phyloP scores from a whole-genome alignment of 2,113 vertebrate species.

The Ascaphus truei region DNA sequence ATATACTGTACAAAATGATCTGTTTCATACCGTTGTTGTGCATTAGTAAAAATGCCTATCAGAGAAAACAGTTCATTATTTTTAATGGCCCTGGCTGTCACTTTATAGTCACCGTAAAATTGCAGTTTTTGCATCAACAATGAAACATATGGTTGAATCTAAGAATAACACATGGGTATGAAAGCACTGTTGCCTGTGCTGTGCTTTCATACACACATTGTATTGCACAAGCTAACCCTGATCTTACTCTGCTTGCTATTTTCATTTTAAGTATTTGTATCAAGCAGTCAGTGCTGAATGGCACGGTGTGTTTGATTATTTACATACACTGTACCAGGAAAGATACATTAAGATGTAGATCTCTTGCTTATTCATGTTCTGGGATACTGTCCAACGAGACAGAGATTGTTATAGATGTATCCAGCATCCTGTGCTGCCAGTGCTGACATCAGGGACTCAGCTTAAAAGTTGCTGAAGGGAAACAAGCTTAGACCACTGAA shows the following conservation, averaged over 20 bases:
- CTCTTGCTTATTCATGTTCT: conserved; percentile 14
- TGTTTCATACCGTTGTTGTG: no score
- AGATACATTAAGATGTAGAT: conserved; percentile 15
- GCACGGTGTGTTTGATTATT: neutral
- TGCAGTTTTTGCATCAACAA: neutral
- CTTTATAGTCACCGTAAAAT: neutral
- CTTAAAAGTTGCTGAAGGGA: neutral
- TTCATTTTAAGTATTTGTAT: neutral
- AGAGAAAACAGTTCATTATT: conserved; percentile 19
- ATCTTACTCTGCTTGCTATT: conserved; percentile 1
- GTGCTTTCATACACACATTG: neutral
- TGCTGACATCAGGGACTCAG: neutral
- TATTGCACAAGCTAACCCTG: neutral
- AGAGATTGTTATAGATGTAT: conserved; percentile 6
- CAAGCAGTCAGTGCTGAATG: neutral
- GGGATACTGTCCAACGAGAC: conserved; percentile 12
- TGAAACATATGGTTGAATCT: neutral
- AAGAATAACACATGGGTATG: conserved; percentile 3
- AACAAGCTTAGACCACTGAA: neutral
- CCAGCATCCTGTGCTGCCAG: conserved; percentile 2
- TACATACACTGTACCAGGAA: neutral
- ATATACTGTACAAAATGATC: neutral
- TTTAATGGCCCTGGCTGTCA: conserved; percentile 2
- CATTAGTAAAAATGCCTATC: conserved; percentile 9
- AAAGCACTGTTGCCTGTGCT: neutral